Evolutionary conservation across 1,140 invertebrate species (phyloP), one percentile per base, ranked within the genome.

Genomic region (Notospermus geniculatus): DNA sequence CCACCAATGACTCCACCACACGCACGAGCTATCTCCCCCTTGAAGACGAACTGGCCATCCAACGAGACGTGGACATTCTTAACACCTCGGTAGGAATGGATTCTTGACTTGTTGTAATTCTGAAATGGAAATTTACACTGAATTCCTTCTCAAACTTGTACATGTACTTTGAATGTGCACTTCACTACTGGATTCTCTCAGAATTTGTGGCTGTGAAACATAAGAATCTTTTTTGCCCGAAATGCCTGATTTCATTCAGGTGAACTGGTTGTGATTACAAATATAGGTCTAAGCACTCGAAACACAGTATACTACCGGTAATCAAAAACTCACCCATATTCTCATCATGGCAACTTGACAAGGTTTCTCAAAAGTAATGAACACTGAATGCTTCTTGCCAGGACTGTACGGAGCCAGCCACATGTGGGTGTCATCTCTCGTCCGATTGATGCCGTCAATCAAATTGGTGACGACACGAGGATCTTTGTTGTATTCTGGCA

Each of bases 101-200:
- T 91, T 63, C 90, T 82, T 0, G 90, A 91, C 78, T 92, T 91
- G 74, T 92, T 92, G 71, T 92, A 92, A 77, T 92, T 92, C 90
- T 91, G 77, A 52, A 85, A 73, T 25, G 67, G 11, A 57, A 52
- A n/a, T n/a, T n/a, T n/a, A n/a, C n/a, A n/a, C n/a, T n/a, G n/a
- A n/a, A n/a, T n/a, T n/a, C n/a, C n/a, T n/a, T n/a, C n/a, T n/a
- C n/a, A n/a, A n/a, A n/a, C n/a, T n/a, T n/a, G n/a, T n/a, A n/a
- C n/a, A n/a, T n/a, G n/a, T n/a, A n/a, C n/a, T n/a, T n/a, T n/a
- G n/a, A n/a, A n/a, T n/a, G n/a, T n/a, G n/a, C n/a, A n/a, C n/a
- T n/a, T n/a, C n/a, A n/a, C n/a, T n/a, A n/a, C n/a, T n/a, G n/a
- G n/a, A n/a, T n/a, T n/a, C n/a, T n/a, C n/a, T n/a, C n/a, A n/a